Conservation (phyloP, 2,888 invertebrate species). For the Syrphus vitripennis region DNA sequence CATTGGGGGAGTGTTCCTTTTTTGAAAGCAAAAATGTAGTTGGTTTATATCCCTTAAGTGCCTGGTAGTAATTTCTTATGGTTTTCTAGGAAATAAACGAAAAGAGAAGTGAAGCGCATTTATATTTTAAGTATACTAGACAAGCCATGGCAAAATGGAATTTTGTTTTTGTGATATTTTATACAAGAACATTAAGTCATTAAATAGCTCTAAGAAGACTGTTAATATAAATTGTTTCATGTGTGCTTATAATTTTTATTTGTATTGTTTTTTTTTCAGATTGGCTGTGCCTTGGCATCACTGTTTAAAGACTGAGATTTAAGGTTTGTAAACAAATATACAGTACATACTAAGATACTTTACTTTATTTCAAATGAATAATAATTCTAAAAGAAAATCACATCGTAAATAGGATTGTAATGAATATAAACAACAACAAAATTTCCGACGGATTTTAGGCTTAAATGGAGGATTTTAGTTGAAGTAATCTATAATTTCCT, state of each 20-base stretch:
- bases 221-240: neutral
- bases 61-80: constrained; percentile 61
- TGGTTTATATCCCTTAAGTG: constrained; percentile 53
- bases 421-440: no score
- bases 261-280: constrained; percentile 44
- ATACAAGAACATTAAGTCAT: constrained; percentile 10
- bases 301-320: neutral
- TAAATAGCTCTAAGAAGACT: neutral
- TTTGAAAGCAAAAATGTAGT: neutral
- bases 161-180: constrained; percentile 41
- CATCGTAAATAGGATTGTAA: no score
- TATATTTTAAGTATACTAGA: constrained; percentile 43
- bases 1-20: constrained; percentile 2
- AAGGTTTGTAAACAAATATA: constrained; percentile 1
- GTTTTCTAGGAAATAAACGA: neutral
- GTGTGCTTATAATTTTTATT: neutral
- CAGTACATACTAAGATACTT: neutral
- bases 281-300: neutral
- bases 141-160: constrained; percentile 35
- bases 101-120: constrained; percentile 38
- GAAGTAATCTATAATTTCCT: no score
- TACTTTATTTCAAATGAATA: neutral
- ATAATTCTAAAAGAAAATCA: no score
- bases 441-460: no score
- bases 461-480: no score